phyloP scores from a whole-genome alignment of 2,888 invertebrate genomes.

The Prenolepis imparis region DNA sequence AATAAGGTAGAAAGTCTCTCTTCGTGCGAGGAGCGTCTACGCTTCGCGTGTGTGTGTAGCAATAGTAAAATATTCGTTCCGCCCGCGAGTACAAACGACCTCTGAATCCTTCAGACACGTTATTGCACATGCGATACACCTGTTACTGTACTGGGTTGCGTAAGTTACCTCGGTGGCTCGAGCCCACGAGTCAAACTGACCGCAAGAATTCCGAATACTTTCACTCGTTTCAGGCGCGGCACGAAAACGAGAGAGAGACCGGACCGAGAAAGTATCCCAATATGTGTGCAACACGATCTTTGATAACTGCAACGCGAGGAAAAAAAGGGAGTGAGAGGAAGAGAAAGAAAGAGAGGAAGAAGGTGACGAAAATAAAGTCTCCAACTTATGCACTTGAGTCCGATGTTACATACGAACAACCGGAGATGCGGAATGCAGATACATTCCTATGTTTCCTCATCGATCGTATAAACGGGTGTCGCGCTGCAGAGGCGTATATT shows the following conservation, averaged over 20 bases:
- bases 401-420: slow-evolving; percentile 1
- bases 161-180: slow-evolving; percentile 72
- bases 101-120: slow-evolving; percentile 65
- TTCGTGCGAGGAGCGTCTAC: slow-evolving; percentile 33
- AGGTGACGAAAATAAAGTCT: slow-evolving; percentile 35
- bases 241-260: slow-evolving; percentile 34
- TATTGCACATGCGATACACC: slow-evolving; percentile 78
- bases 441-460: neutral
- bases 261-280: slow-evolving; percentile 71
- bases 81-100: slow-evolving; percentile 62
- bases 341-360: slow-evolving; percentile 33
- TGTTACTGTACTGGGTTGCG: slow-evolving; percentile 78
- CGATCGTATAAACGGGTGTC: slow-evolving; percentile 10
- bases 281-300: slow-evolving; percentile 56
- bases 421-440: neutral
- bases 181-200: slow-evolving; percentile 74
- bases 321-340: neutral
- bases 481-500: slow-evolving; percentile 29
- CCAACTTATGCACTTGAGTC: neutral
- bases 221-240: slow-evolving; percentile 76
- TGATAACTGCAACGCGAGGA: slow-evolving; percentile 34
- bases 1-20: slow-evolving; percentile 14
- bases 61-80: slow-evolving; percentile 44
- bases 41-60: slow-evolving; percentile 22
- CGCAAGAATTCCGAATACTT: slow-evolving; percentile 83